These are phyloP conservation scores for Pentalonia nigronervosa DNA, from an alignment of 1,140 invertebrate genomes.

Conservation along the genomic window DNA sequence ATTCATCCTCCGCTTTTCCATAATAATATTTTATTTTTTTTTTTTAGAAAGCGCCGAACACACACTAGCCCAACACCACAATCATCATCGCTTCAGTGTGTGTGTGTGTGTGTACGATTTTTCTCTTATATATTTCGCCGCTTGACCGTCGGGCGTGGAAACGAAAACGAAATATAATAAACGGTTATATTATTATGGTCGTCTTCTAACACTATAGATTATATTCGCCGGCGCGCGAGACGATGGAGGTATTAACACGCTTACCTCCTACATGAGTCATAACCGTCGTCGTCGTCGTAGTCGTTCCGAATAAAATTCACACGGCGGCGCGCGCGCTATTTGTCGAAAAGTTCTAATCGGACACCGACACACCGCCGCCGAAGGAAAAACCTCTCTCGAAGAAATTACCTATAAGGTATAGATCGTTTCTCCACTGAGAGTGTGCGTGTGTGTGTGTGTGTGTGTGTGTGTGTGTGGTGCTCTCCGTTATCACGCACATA, in stretches of 20 bases:
- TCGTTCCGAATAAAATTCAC: neutral
- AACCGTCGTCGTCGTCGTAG: neutral
- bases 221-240: neutral
- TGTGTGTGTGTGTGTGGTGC: neutral
- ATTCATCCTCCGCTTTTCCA: neutral
- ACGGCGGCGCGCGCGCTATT: neutral
- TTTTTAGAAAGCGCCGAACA: constrained; percentile 24
- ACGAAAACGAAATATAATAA: neutral
- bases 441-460: neutral
- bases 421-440: neutral
- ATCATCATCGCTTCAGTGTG: neutral
- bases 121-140: neutral
- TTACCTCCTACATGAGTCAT: neutral
- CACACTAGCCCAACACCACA: neutral
- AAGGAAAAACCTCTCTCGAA: neutral
- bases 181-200: neutral
- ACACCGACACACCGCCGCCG: neutral
- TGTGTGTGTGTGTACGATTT: neutral
- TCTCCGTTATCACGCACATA: neutral
- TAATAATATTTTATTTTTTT: neutral
- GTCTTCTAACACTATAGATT: neutral
- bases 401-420: neutral
- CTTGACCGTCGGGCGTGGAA: neutral
- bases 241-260: neutral
- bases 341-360: neutral